Evolutionary conservation across 2,113 vertebrate genomes (phyloP), one percentile per base, ranked within the genome.

Genomic region (Phyllopteryx taeniolatus): DNA sequence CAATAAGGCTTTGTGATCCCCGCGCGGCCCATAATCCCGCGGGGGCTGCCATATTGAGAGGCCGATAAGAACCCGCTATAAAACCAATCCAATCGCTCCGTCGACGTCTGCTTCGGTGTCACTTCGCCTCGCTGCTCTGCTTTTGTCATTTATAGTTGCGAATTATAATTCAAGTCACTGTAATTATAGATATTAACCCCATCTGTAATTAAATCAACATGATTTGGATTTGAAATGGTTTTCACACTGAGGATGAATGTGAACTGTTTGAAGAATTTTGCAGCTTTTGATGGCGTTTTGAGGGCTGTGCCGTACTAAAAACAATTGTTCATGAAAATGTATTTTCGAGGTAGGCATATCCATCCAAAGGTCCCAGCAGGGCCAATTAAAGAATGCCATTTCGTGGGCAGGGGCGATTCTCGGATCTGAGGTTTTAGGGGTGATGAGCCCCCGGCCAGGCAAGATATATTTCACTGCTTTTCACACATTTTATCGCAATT

Each of bases 1-100:
- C 82, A 91, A 88, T 91, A 82, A 89, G 73, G 75, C 75, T 82
- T 73, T 74, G 61, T 83, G 84, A 85, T 84, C 80, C 68, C 71
- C 76, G 53, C 70, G 74, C 70, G 70, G 57, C 22, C 72, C 47
- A 14, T 77, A 71, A 71, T 82, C 83, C 57, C 77, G 49, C 4
- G 59, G 54, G 79, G 78, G 42, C 69, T 2, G 15, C 64, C 35
- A 59, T 73, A 81, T 54, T 76, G 81, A 56, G 79, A 67, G 59
- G 61, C 56, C 73, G 77, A 88, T 86, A 88, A 91, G 68, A 71
- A 73, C 8, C 17, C 60, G 33, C 73, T 67, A 68, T 87, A 87
- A 87, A 90, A 79, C 61, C 67, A 44, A 64, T 54, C 44, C 69
- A 82, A 75, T 83, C 56, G 69, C 72, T 71, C 71, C 31, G 31